Evolutionary conservation across 2,797 vertebrate genomes (phyloP), one percentile per base, ranked within the genome.

Genomic region (Brachymystax lenok): DNA sequence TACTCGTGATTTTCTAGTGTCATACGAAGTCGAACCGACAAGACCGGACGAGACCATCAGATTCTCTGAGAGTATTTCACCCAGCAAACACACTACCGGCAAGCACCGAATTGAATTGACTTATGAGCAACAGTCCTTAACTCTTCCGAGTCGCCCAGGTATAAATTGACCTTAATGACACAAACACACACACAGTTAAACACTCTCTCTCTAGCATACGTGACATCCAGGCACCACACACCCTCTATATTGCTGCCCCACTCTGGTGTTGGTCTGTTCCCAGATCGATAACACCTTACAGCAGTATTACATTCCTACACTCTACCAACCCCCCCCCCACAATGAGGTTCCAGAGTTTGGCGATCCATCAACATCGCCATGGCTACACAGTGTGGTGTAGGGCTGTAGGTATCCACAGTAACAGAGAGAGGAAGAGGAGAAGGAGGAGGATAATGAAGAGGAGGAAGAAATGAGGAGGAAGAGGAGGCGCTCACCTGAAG

Each of bases 401-500:
- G n/a, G 5, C n/a, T 66, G 63, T 64, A 2, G 24, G 61, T 64
- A 21, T 21, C 10, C 14, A 12, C 13, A 68, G 8, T 27, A 17
- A 33, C 27, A 35, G 66, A 28, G 17, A 33, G 28, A 59, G 70
- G 7, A 10, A 51, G 69, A 33, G 51, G 21, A 1, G 0, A 27
- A 70, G 77, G 56, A 50, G 56, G 52, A n/a, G 54, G 17, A 14
- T 28, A 16, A 52, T 54, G 8, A 59, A 33, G 56, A 50, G 67
- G 12, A 14, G 14, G 51, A 8, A 16, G 52, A n/a, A 35, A 46
- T 12, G 5, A 16, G 10, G 40, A 40, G 16, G 5, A 14, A 7
- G 54, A 50, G 35, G 24, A 12, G 3, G 1, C 30, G 86, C 94
- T 93, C 95, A 99, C 98, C 98, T 99, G 96, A 99, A 99, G 92